phyloP scores from a whole-genome alignment of 1,140 invertebrate species.

The Saxidomus purpurata region DNA sequence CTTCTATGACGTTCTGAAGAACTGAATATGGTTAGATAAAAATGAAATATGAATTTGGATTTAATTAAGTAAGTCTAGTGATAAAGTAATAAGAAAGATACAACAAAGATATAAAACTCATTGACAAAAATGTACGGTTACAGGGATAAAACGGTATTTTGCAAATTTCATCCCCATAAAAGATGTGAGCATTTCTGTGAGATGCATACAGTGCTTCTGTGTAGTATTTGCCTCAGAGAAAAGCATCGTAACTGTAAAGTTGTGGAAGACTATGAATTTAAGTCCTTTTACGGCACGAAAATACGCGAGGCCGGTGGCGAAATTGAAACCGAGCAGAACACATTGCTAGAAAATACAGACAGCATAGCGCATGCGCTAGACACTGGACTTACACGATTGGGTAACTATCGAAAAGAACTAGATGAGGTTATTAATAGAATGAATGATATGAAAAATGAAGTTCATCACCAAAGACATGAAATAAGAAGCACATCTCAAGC shows the following conservation, averaged over 20 bases:
- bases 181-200: conserved; percentile 49
- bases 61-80: neutral
- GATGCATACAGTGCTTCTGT: conserved; percentile 18
- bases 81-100: neutral
- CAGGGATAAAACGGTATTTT: conserved; percentile 35
- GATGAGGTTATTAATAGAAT: conserved; percentile 49
- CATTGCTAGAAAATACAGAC: conserved; percentile 33
- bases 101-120: no score
- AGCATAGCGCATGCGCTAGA: conserved; percentile 48
- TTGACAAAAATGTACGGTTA: conserved; percentile 38
- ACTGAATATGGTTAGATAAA: neutral
- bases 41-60: neutral
- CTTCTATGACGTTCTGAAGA: neutral
- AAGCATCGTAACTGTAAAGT: conserved; percentile 44
- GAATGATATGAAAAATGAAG: conserved; percentile 38
- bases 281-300: conserved; percentile 42
- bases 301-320: conserved; percentile 9
- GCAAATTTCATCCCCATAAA: conserved; percentile 30
- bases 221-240: conserved; percentile 45
- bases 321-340: conserved; percentile 42
- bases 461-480: conserved; percentile 9
- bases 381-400: conserved; percentile 43
- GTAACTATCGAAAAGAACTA: conserved; percentile 19
- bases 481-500: conserved; percentile 34
- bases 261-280: conserved; percentile 45